Percentiles rank a stretch among this genome's conserved stretches.
Conservation (phyloP, 2,113 vertebrate genomes). For the Marmota monax region DNA sequence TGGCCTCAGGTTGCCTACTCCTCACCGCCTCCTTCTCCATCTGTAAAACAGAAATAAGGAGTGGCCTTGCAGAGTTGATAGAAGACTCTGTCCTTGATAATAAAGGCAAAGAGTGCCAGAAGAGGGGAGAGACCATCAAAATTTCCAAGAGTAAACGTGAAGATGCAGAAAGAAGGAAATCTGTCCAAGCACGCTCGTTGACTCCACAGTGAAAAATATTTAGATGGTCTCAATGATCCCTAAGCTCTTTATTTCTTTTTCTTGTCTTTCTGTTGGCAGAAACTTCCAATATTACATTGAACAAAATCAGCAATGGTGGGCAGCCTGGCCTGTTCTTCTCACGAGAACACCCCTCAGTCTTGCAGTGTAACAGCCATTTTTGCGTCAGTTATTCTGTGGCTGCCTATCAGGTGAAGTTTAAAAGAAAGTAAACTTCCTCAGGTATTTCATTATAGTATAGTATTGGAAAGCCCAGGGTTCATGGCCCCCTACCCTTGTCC, state of each 20-base stretch:
- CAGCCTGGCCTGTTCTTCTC: not conserved
- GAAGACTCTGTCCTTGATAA: not conserved
- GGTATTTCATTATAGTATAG: too few species aligned
- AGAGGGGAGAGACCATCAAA: not conserved
- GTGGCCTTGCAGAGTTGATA: not conserved
- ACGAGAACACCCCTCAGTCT: not conserved
- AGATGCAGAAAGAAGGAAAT: not conserved
- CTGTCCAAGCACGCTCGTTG: not conserved
- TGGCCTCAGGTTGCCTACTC: not conserved
- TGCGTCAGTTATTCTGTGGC: not conserved
- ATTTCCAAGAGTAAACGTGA: constrained; percentile 19
- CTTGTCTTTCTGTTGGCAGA: not conserved
- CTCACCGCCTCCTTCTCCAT: not conserved
- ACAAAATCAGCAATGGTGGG: not conserved
- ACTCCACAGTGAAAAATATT: not conserved
- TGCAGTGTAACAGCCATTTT: not conserved
- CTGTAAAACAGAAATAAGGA: not conserved
- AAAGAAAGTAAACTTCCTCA: not conserved
- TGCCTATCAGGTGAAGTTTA: not conserved
- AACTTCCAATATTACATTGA: not conserved
- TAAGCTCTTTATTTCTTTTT: not conserved
- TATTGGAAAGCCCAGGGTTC: not conserved
- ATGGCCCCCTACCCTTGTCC: not conserved
- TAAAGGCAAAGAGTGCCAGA: not conserved
- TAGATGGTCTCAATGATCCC: not conserved